These are phyloP conservation scores for Alligator sinensis DNA, from an alignment of 2,113 vertebrate species.

Conservation along the genomic window DNA sequence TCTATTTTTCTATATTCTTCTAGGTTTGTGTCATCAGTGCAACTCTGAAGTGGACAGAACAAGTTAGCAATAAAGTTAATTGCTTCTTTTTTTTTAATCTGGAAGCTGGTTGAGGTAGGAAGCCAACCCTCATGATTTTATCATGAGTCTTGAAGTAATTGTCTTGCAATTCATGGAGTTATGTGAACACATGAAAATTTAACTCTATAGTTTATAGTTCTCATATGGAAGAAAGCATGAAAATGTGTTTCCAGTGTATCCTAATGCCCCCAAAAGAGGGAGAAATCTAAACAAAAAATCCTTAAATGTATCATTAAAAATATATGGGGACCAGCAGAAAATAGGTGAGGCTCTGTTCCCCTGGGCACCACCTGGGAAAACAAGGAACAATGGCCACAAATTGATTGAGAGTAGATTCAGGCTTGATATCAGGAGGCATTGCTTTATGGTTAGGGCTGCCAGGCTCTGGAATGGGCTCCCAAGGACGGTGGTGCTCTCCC, in stretches of 20 bases:
- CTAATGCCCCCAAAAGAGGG: not conserved
- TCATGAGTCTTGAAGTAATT: rapidly evolving
- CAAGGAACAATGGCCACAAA: too few species aligned
- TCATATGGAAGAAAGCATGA: rapidly evolving
- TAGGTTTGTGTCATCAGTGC: not conserved
- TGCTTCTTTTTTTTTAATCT: not conserved
- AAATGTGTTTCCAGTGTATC: rapidly evolving
- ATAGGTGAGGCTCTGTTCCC: too few species aligned
- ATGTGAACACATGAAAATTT: not conserved
- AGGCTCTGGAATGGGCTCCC: too few species aligned
- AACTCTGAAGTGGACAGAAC: not conserved
- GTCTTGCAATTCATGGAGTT: not conserved
- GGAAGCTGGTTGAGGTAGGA: not conserved
- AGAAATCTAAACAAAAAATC: not conserved
- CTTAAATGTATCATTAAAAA: not conserved
- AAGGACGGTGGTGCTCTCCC: too few species aligned
- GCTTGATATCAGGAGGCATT: too few species aligned
- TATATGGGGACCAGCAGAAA: too few species aligned
- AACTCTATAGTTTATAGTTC: not conserved
- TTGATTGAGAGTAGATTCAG: too few species aligned
- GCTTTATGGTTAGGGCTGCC: too few species aligned
- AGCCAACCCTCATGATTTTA: rapidly evolving
- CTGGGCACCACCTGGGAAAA: too few species aligned
- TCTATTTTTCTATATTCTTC: not conserved
- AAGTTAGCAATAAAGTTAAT: not conserved